Base-by-base conservation (phyloP, 2,113 vertebrate species). In the Percopsis transmontana region DNA sequence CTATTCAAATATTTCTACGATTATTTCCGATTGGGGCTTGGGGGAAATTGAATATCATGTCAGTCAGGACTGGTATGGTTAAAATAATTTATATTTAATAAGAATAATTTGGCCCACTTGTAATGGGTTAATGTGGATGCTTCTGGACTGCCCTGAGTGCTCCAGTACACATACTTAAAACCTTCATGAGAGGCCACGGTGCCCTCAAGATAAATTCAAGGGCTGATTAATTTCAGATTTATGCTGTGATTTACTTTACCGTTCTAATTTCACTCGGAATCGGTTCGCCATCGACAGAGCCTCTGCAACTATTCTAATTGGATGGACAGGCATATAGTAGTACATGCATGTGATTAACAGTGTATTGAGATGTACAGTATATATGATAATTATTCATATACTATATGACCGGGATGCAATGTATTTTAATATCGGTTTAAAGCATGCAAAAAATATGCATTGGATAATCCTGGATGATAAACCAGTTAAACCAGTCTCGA, bases 171-270 rank as follows among this genome's bases (percentile, higher is more conserved):
- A 51, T 70, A 76, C 74, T 83, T 75, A 73, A 72, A 78, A 68
- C 62, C 59, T 20, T 11, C 0, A 58, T 65, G 61, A 18, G 60
- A 69, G 53, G 59, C 73, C 27, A 41, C 64, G 23, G n/a, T 67
- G 57, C 74, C 77, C 61, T 56, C 40, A 44, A 57, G 48, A 77
- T 87, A 72, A 85, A 54, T 86, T 84, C 63, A 81, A 70, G 62
- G 63, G 41, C 70, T 85, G 87, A 91, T 91, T 90, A 82, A 92
- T 90, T 90, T 89, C 77, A 72, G 74, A 88, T 85, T 81, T 77
- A 79, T 81, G 19, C 70, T 79, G 68, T 75, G 66, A 71, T 87
- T 81, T 82, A 60, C 70, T 73, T 84, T 65, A 68, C 65, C 71
- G 23, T 18, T 88, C 71, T 83, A 66, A 84, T 88, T 84, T 78